Evolutionary conservation across 2,113 vertebrate genomes (phyloP), one percentile per base, ranked within the genome.

Genomic region (Xiphophorus couchianus): DNA sequence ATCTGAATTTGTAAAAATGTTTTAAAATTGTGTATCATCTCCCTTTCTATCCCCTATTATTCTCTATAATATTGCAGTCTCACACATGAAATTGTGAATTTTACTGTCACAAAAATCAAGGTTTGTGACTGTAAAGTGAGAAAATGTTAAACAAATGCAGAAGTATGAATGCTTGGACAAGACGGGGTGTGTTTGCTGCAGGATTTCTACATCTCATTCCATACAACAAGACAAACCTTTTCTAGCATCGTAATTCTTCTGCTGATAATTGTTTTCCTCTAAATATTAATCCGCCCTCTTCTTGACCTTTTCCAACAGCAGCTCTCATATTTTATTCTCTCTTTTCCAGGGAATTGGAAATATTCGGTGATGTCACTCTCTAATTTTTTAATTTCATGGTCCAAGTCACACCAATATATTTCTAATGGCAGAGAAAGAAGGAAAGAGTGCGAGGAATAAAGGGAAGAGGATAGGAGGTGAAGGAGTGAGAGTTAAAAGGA

Each of bases 321-420:
- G 15, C 33, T 62, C 85, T 62, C n/a, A 65, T 66, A 66, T 71
- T 63, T 72, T 82, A 76, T 82, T 77, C 65, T 54, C 71, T 88
- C 73, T 73, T 89, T 58, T 74, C 70, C 71, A 79, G 78, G 89
- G 83, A 91, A 88, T 78, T 85, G 86, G 71, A 90, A 90, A 92
- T 92, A 93, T 94, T 92, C 86, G 89, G 86, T 93, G 89, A 93
- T 89, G 92, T 90, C 91, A 89, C 84, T 91, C 83, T 87, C 84
- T 91, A 91, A 93, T 94, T 92, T 93, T 94, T 93, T 94, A 93
- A 95, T 95, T 94, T 95, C 93, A 93, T 94, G 94, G 87, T 94
- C 88, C 90, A 93, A 78, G 89, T 90, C 87, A 87, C 88, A 82
- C 89, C 86, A 92, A 92, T 93, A 93, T 92, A 85, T 91, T 90